These are phyloP conservation scores for Parauchenoglanis ngamensis DNA, from an alignment of 2,797 vertebrate species.

Conservation along the genomic window DNA sequence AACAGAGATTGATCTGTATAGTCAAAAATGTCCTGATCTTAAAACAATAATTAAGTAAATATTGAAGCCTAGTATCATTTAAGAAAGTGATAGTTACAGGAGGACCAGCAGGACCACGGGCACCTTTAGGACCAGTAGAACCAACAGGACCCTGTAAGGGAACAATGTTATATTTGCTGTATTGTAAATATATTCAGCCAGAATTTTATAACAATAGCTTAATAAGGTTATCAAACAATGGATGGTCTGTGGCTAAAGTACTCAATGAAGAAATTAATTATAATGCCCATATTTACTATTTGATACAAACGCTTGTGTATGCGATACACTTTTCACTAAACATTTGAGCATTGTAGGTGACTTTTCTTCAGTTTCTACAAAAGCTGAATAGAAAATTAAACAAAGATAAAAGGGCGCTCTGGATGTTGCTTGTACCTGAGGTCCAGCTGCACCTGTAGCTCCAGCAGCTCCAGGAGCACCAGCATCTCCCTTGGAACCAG, in stretches of 20 bases:
- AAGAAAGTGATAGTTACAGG: slow-evolving; percentile 80
- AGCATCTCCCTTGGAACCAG: slow-evolving; percentile 91
- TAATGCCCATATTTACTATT: neutral
- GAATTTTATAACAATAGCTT: neutral
- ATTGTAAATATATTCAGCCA: neutral
- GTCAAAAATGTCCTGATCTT: neutral
- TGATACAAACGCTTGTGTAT: neutral
- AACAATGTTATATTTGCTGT: slow-evolving; percentile 13
- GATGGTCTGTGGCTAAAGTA: neutral
- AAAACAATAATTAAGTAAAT: neutral
- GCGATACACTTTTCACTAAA: neutral
- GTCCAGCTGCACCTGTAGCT: slow-evolving; percentile 89
- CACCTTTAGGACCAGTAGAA: slow-evolving; percentile 91
- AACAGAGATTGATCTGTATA: slow-evolving; percentile 9
- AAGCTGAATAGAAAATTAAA: neutral
- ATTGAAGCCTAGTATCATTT: neutral
- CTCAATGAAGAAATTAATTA: neutral
- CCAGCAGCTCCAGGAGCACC: slow-evolving; percentile 88
- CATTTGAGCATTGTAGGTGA: neutral
- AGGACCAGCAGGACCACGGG: slow-evolving; percentile 88
- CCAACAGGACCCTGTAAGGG: slow-evolving; percentile 86
- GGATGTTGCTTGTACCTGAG: slow-evolving; percentile 74
- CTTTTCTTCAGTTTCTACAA: neutral
- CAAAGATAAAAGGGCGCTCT: neutral
- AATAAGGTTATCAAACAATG: neutral